Evolutionary conservation across 1,140 invertebrate genomes (phyloP), one percentile per base, ranked within the genome.

Genomic region (Drosophila mojavensis): DNA sequence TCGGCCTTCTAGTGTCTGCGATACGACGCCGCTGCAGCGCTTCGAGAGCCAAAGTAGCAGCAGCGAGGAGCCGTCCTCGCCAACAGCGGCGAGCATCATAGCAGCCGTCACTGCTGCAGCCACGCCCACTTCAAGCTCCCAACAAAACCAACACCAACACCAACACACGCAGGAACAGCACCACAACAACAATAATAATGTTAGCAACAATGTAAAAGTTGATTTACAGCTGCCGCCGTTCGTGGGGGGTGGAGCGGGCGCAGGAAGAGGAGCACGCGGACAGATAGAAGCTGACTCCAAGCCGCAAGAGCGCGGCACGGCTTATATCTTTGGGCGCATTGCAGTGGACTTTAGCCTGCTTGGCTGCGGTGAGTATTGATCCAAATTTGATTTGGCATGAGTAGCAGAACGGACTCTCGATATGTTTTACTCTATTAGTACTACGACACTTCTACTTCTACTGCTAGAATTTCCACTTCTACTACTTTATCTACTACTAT

Each of bases 11-110:
- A 86, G 83, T 59, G 77, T 89, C 7, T 76, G 78, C 17, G 90
- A 91, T 20, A 91, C 86, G 17, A 89, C 90, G n/a, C 90, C 84
- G 33, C 71, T 91, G 47, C 81, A 90, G 48, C 62, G 90, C 15
- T 86, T 91, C 13, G 90, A 91, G 30, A 91, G 83, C 26, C 81
- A 82, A 11, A 91, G 90, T 65, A 91, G 90, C 59, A 85, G 75
- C 54, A 47, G 83, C 39, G 85, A 88, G 78, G 90, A 91, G 67
- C 86, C 86, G 10, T 90, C 86, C 5, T 90, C 86, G 0, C 86
- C 86, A 24, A 86, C 82, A 47, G 75, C 79, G 24, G 79, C 82
- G 4, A 83, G 79, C 28, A 73, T 88, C 17, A 33, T 88, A 48
- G 82, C 75, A 9, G 65, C 70, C 9, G 68, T 65, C 9, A 41